Evolutionary conservation across 2,113 vertebrate genomes (phyloP), one percentile per base, ranked within the genome.

Genomic region (Oncorhynchus nerka): DNA sequence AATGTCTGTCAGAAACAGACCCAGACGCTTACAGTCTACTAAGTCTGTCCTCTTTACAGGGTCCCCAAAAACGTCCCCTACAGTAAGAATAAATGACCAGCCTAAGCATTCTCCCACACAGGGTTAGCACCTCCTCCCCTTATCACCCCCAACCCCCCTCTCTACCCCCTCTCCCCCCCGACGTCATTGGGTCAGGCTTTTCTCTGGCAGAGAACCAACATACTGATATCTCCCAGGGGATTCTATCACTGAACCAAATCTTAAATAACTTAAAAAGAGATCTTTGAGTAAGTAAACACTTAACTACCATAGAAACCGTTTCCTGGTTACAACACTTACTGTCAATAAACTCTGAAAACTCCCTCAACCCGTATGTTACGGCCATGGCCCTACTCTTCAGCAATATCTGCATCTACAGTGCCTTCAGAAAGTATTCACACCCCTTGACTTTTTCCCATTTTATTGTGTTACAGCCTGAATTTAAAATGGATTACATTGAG

Each of bases 251-350:
- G 32, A 84, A 82, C 74, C 72, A 79, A 72, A 81, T 83, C 79
- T 80, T 62, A 78, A 84, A 83, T 78, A 84, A 84, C 76, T 78
- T 83, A 85, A 85, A 83, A 67, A 80, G 71, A 79, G 81, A 82
- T 78, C 77, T 88, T 75, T 73, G 69, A 77, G 84, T 75, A 85
- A 85, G 68, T 83, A 77, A 85, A 85, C 82, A 86, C 68, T 75
- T 83, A 69, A 9, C 67, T 70, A 64, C 71, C 59, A 82, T 74
- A 78, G 64, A 78, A 82, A 84, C 74, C 15, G 79, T 87, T 82
- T 82, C 79, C 76, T 84, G 75, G 81, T 84, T 87, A 83, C 75
- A 62, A 75, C 48, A 77, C 59, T 83, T 79, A 78, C 22, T 79
- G 66, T 85, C 82, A 85, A 81, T 80, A 85, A 67, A 61, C 73